Percentiles rank a stretch among this genome's conserved stretches.
These are phyloP conservation scores for Albula glossodonta DNA, from an alignment of 2,113 vertebrate genomes.

Conservation along the genomic window DNA sequence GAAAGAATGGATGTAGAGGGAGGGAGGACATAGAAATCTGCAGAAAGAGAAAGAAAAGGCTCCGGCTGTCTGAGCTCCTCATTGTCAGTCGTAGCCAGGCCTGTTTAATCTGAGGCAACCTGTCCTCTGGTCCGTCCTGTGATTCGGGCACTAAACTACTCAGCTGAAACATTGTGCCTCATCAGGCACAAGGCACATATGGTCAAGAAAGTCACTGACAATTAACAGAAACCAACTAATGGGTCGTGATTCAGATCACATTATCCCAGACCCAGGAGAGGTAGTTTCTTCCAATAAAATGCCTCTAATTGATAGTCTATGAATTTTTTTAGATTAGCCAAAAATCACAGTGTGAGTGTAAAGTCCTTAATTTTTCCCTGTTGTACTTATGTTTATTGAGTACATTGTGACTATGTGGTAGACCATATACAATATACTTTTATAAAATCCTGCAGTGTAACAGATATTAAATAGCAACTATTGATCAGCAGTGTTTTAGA, in stretches of 20 bases:
- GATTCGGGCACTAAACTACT: neutral
- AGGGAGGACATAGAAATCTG: neutral
- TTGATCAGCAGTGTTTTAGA: neutral
- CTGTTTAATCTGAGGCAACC: neutral
- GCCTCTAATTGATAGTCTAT: neutral
- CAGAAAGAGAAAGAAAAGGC: neutral
- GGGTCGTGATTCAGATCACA: neutral
- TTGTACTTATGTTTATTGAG: neutral
- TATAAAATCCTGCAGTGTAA: neutral
- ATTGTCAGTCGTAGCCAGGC: neutral
- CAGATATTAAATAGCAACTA: neutral
- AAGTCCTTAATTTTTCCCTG: neutral
- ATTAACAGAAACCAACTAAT: neutral
- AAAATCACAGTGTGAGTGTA: neutral
- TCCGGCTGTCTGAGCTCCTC: neutral
- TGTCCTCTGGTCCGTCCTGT: neutral
- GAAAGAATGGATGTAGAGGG: neutral
- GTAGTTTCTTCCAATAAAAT: neutral
- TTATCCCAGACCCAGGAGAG: neutral
- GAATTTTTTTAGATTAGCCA: neutral
- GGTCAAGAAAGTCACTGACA: neutral
- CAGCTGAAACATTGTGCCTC: neutral
- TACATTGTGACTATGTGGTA: neutral
- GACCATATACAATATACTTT: neutral
- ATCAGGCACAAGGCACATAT: neutral